Percentiles rank a stretch among this genome's conserved stretches.
Conservation (phyloP, 2,888 invertebrate species). For the Frankliniella intonsa region DNA sequence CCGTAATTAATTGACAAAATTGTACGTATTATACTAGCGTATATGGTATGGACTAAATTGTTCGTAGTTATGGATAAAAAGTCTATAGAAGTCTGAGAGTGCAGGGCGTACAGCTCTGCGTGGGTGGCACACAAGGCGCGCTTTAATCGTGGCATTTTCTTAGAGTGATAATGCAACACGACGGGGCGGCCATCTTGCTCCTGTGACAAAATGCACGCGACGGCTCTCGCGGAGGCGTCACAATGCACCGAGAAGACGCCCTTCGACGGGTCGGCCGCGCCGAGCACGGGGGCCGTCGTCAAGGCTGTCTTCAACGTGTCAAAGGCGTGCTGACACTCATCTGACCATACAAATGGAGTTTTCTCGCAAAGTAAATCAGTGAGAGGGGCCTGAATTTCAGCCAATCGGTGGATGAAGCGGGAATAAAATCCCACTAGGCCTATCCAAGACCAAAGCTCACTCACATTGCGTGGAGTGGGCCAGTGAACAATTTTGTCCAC, state of each 20-base stretch:
- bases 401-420: background rate
- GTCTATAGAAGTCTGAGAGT: too few species aligned
- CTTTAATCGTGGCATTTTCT: background rate
- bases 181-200: background rate
- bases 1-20: too few species aligned
- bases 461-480: background rate
- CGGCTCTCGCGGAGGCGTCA: background rate
- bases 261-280: background rate
- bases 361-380: background rate
- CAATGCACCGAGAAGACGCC: background rate
- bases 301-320: background rate
- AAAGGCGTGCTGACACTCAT: background rate
- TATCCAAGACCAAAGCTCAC: background rate
- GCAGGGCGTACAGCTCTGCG: background rate
- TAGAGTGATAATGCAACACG: background rate
- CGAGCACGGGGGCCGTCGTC: background rate
- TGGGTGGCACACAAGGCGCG: background rate
- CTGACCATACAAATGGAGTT: background rate
- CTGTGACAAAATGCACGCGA: background rate
- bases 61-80: too few species aligned
- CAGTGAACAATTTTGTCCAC: background rate
- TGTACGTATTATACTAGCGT: too few species aligned
- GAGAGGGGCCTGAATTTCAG: background rate
- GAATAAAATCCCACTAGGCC: background rate
- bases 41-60: too few species aligned